Base-by-base conservation (phyloP, 2,888 invertebrate genomes). In the Pseudanteris insignis region DNA sequence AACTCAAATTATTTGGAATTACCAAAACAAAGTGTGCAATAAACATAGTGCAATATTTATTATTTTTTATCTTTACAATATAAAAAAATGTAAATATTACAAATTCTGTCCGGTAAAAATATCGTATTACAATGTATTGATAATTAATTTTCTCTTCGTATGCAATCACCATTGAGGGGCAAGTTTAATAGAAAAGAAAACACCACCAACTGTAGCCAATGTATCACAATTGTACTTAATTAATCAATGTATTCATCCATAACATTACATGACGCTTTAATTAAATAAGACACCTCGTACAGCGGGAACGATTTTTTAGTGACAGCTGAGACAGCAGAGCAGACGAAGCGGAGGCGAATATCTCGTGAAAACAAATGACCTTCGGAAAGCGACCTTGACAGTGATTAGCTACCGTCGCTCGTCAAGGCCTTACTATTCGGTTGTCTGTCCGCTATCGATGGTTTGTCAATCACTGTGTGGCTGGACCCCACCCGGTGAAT, bases 351-450 rank as follows among this genome's bases (percentile, higher is more conserved):
- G 73, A 84, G 88, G 77, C 86, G 89, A 76, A 83, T 84, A 69
- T 88, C 88, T 65, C 86, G 88, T 80, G 88, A 88, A 82, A 87
- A 86, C 84, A 89, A 89, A 88, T 89, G 89, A 89, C 86, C 84
- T 81, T 78, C 79, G 76, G 80, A 75, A 76, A 79, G 77, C 71
- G 78, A 79, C 77, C 79, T 79, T 79, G 80, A 79, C 79, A 79
- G 80, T 75, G 79, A 80, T 79, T 80, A 80, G 80, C 80, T 77
- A 80, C 69, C 74, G 76, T 78, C 71, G 71, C 76, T 77, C 67
- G 76, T 80, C 78, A 79, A 78, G 79, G 79, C 78, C 72, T 72
- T 66, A 70, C 69, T 73, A 68, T 73, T 71, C 71, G 72, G 70
- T 73, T 73, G 67, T 75, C 72, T 74, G 70, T 72, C 71, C 67